Base-by-base conservation (phyloP, 2,888 invertebrate species). In the Octonoba sinensis region DNA sequence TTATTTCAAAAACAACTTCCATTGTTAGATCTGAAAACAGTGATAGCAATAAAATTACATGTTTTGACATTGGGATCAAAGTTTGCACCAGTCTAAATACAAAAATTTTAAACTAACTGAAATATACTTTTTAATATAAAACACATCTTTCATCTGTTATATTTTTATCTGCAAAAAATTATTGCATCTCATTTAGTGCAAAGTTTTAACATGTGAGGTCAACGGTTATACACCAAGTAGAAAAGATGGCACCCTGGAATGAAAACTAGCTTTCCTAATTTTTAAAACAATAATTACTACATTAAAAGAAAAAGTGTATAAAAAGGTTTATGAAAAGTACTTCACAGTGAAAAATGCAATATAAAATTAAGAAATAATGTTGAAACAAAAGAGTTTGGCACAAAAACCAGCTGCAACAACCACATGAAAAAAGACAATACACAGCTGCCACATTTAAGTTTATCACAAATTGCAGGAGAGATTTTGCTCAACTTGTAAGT, bases 391-490 rank as follows among this genome's bases (percentile, higher is more conserved):
- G 46, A 73, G 54, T 81, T 81, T 81, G 79, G 79, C 79, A 81
- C 79, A 72, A 72, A 22, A 81, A 67, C 73, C 79, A 81, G 69
- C 79, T 69, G 73, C 73, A 60, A 49, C 66, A 36, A 62, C 49
- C 24, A 64, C 54, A 65, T 13, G n/a, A 65, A 22, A 81, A 69
- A 49, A 73, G 4, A 44, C 24, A 16, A 66, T 67, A 71, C 70
- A 65, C 65, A 82, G 81, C 74, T 82, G 81, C 81, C 81, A 71
- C 27, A 65, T n/a, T 57, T 49, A 22, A 67, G 64, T 47, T 70
- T 82, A 82, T 82, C 81, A 82, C 81, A 75, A 74, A 81, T 70
- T 74, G 59, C 64, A 59, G 65, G 66, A 72, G 44, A 75, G 70
- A 44, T 82, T 69, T 75, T 75, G 79, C 79, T 67, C 79, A 44